Evolutionary conservation across 2,888 invertebrate species (phyloP), one percentile per base, ranked within the genome.

Genomic region (Malthinus seriepunctatus): DNA sequence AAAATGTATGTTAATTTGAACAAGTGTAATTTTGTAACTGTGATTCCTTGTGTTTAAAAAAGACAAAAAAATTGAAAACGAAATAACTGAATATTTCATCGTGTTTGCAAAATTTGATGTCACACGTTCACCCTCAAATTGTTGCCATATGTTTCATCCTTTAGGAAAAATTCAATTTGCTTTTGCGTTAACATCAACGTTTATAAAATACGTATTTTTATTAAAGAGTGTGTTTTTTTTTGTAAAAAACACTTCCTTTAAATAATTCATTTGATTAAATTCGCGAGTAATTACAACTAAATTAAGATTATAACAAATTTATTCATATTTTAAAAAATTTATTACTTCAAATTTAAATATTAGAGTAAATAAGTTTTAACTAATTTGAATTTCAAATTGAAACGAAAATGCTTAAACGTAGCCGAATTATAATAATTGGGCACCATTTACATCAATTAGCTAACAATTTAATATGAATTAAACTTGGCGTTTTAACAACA

Each of bases 121-220:
- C 39, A 42, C 39, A 42, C 39, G 39, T 42, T 42, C 39, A 42
- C 39, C 39, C 39, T 42, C 14, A 42, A 42, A 42, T 42, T 42
- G 39, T 42, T 42, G 23, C 39, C 39, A 42, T 42, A 42, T 42
- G 39, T 42, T 42, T 42, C 39, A 42, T 42, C 39, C 15, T 42
- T 42, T 42, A 42, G 39, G 15, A 42, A 42, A 42, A 42, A 15
- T 42, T 42, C 39, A 42, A 42, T 42, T 42, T 42, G 39, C 39
- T 42, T 42, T 15, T 42, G 39, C 39, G 39, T 42, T 42, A 42
- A 15, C 23, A 23, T 23, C 23, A 42, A 42, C 39, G 15, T 42
- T 42, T 42, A 42, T 42, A n/a, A 42, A 42, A 42, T 15, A 42
- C 23, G 14, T 42, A n/a, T 42, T 42, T 12, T 42, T 42, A 42